Evolutionary conservation across 2,113 vertebrate genomes (phyloP).

Genomic region (Apodemus speciosus): DNA sequence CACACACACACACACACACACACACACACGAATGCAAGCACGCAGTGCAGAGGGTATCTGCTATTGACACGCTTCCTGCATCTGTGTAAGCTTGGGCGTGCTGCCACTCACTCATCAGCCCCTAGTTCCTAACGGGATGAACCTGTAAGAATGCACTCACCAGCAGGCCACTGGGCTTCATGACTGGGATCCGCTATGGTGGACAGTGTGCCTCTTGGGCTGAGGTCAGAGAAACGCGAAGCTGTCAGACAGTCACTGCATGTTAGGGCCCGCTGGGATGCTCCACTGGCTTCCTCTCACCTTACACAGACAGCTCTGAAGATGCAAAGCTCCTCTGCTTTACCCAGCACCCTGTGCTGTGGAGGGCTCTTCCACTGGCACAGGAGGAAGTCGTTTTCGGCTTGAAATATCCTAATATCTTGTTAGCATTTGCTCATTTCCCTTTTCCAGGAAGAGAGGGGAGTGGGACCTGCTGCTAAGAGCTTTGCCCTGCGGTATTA

Average conservation of each 20-base stretch:
- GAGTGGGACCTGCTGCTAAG: not conserved
- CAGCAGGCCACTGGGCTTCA: too few relatives aligned
- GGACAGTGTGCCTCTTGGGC: not conserved
- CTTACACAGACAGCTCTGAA: not conserved
- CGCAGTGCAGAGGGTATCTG: not conserved
- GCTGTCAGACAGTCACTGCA: not conserved
- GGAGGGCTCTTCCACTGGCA: not conserved
- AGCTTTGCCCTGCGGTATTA: not conserved
- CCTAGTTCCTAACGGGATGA: too few relatives aligned
- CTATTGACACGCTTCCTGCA: too few relatives aligned
- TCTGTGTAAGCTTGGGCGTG: too few relatives aligned
- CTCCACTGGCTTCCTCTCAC: not conserved
- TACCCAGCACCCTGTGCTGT: not conserved
- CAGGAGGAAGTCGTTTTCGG: not conserved
- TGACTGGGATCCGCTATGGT: too few relatives aligned
- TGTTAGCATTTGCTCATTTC: not conserved
- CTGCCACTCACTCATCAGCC: too few relatives aligned
- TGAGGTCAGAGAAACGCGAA: not conserved
- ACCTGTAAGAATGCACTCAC: too few relatives aligned
- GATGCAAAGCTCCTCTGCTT: not conserved
- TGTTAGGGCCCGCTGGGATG: not conserved
- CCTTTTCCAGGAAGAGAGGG: not conserved
- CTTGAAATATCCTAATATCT: not conserved
- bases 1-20: not conserved
- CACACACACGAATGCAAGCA: not conserved